A percentile compares a stretch with the other conserved stretches of the same genome.
Conservation (phyloP, 2,113 vertebrate species). For the Anhinga rufa region DNA sequence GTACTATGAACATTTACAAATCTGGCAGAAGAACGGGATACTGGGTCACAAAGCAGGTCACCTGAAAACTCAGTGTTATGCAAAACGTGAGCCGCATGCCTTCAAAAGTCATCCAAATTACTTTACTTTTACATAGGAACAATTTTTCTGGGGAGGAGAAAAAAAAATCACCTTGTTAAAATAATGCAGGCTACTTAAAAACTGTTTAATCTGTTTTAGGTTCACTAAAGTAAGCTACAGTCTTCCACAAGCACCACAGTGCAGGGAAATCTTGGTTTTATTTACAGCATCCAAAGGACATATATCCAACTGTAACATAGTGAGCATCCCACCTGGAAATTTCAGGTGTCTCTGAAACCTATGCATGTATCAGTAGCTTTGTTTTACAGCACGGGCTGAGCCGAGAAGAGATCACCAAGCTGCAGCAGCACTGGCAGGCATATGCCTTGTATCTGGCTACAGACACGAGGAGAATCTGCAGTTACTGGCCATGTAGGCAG, state of each 20-base stretch:
- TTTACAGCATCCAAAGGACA: not conserved
- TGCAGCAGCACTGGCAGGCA: not conserved
- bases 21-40: not conserved
- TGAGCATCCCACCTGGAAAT: not conserved
- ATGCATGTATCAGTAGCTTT: not conserved
- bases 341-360: not conserved
- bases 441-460: not conserved
- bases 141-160: not conserved
- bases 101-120: conserved; percentile 42
- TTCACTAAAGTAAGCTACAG: not conserved
- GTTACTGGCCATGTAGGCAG: not conserved
- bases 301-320: not conserved
- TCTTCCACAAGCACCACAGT: not conserved
- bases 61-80: conserved; percentile 62
- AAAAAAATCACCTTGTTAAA: not conserved
- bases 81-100: conserved; percentile 6
- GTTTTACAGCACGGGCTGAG: not conserved
- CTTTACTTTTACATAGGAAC: conserved; percentile 8
- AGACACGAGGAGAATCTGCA: not conserved
- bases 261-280: not conserved
- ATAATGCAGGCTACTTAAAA: not conserved
- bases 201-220: not conserved
- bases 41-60: conserved; percentile 57
- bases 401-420: not conserved
- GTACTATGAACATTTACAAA: not conserved